Evolutionary conservation across 2,113 vertebrate genomes (phyloP), one percentile per base, ranked within the genome.

Genomic region (Mormoops blainvillei): DNA sequence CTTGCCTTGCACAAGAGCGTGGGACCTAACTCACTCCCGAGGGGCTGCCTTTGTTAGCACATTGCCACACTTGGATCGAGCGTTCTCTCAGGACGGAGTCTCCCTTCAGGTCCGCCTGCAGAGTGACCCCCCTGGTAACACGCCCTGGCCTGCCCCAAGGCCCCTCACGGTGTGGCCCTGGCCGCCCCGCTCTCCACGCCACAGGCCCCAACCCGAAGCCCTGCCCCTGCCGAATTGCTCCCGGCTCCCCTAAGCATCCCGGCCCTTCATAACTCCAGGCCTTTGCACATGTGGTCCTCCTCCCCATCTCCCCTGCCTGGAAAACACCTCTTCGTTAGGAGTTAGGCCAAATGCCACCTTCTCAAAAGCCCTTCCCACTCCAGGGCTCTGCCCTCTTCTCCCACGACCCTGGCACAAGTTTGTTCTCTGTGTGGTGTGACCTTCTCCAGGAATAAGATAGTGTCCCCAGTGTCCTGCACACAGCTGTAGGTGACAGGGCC

Each of bases 11-110:
- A 28, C 11, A n/a, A 19, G 1, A 7, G 15, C 33, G 4, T 36
- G 38, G 50, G 63, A 7, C 45, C 8, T 19, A 6, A 41, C 13
- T 26, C 19, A 9, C 50, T 9, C 14, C 22, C 0, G 0, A 43
- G 73, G 0, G 41, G 19, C 50, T 28, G 41, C 63, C 63, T 91
- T 5, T 11, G n/a, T 70, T 20, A 52, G 22, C 2, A 2, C 11
- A 15, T 78, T 33, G 41, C 78, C 38, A 36, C 12, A 2, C 38
- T 41, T 41, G 1, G 22, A 26, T 0, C 2, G 1, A 1, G 41
- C 68, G 22, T 12, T 36, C 52, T 94, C 67, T 7, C 2, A 7
- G 26, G 56, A 45, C 8, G 38, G 67, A 65, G 2, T 22, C 7
- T 43, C 81, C 48, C 56, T 86, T 41, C 54, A 45, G 45, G 36